Base-by-base conservation (phyloP, 2,113 vertebrate genomes). In the Protomyctophum bolini region DNA sequence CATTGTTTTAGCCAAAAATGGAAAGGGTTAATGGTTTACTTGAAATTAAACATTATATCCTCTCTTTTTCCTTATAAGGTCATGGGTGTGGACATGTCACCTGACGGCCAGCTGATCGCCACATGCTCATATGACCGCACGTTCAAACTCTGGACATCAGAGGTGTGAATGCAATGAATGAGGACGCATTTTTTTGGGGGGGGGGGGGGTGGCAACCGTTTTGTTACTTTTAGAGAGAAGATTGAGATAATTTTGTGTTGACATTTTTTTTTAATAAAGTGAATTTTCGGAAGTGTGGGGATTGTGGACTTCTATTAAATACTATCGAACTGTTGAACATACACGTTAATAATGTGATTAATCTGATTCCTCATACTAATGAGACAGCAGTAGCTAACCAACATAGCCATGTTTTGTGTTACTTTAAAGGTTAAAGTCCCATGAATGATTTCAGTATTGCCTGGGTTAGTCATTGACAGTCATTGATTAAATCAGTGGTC, bases 121-220 rank as follows among this genome's bases (percentile, higher is more conserved):
- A 99, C 98, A 12, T 95, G 96, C 82, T 99, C 98, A 1, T 98
- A 96, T 0, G 97, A 99, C 84, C 94, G 97, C 66, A 99, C 98
- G 88, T 99, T 99, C 90, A 99, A 99, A 87, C 92, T 99, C 10
- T 99, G 98, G 98, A 90, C 97, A 84, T 93, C 97, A 0, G 98
- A 99, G 67, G n/a, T n/a, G n/a, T 99, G 76, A 88, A 6, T 0
- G 11, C 4, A 7, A 62, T 41, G 14, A 45, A 14, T 8, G 8
- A 8, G 28, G 28, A 55, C 0, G 55, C 29, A 45, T 2, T 52
- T 52, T 52, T 12, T 12, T 52, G 21, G 21, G 21, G 21, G 21
- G 21, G 21, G 21, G 21, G 21, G 21, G 21, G 21, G 21, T 21
- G 21, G 21, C 7, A 3, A 52, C n/a, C 10, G 8, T 56, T 56